These are phyloP conservation scores for Nematostella vectensis DNA, from an alignment of 92 coral and sea anemone species.

Conservation along the genomic window DNA sequence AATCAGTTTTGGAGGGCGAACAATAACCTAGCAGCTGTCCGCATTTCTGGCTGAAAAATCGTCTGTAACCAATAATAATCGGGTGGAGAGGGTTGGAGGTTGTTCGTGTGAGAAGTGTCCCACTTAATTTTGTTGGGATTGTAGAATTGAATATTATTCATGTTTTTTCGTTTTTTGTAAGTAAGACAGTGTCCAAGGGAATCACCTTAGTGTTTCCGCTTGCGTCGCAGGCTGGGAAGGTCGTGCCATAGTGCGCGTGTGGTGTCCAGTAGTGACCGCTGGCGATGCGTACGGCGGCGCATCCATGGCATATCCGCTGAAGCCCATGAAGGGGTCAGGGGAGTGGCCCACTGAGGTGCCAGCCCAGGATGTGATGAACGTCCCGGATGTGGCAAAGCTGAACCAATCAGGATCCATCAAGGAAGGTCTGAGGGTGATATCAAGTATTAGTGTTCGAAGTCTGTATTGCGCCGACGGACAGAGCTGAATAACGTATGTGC, in stretches of 20 bases:
- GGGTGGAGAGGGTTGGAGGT: too few species aligned
- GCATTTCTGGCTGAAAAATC: too few species aligned
- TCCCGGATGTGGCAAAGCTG: constrained; percentile 79
- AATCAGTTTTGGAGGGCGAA: too few species aligned
- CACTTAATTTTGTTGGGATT: too few species aligned
- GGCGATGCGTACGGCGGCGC: constrained; percentile 38
- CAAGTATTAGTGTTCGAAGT: neutral
- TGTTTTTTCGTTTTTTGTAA: too few species aligned
- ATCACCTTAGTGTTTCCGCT: constrained; percentile 45
- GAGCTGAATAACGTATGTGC: too few species aligned
- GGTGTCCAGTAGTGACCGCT: constrained; percentile 25
- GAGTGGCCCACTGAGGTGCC: constrained; percentile 49
- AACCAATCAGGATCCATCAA: constrained; percentile 89
- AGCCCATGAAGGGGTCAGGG: constrained; percentile 54
- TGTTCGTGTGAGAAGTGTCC: too few species aligned
- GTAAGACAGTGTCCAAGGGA: too few species aligned
- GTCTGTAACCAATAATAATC: too few species aligned
- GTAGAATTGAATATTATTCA: too few species aligned
- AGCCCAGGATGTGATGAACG: constrained; percentile 71
- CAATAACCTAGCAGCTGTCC: too few species aligned
- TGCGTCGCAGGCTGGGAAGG: constrained; percentile 28
- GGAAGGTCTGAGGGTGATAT: constrained; percentile 36
- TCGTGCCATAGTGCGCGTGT: constrained; percentile 30
- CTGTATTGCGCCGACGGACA: too few species aligned
- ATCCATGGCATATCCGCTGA: constrained; percentile 58